Evolutionary conservation across 1,140 invertebrate genomes (phyloP), one percentile per base, ranked within the genome.

Genomic region (Saccostrea glomerata): DNA sequence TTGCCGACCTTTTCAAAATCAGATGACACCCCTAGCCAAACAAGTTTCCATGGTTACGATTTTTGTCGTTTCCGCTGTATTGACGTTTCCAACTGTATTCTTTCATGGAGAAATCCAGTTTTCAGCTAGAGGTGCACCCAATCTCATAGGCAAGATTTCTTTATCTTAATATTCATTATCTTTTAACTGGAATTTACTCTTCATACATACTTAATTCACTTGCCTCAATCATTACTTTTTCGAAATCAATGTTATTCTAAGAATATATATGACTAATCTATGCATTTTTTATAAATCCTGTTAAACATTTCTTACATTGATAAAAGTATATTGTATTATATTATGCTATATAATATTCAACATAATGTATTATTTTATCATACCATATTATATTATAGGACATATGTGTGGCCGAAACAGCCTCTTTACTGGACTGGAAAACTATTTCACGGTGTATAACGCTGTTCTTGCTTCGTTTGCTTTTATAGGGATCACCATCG

Each of bases 41-140:
- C 84, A 73, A 36, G 15, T 86, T 7, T 23, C 86, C 20, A 15
- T 88, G 0, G 17, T 36, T 40, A 23, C 36, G 13, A 66, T 83
- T 13, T 20, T 88, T 1, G 12, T 86, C 15, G 30, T 58, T 54
- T 85, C 86, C 0, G 17, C 58, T 86, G 23, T 88, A 9, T 17
- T 73, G 5, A 58, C 86, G 0, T 17, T 82, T 12, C 86, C 89
- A 13, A 55, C 83, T 17, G 20, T 88, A 30, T 70, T 86, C 25
- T 89, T 89, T 5, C 84, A 87, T 70, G 89, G 84, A 2, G 84
- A 88, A 86, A 58, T 88, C 17, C 13, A 47, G 11, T 84, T 84
- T 20, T 17, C 40, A n/a, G 17, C 40, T 4, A 54, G 66, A 73
- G 20, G 47, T 70, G 9, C 25, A 2, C 23, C 25, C 15, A 25